Base-by-base conservation (phyloP, 2,113 vertebrate species). In the Numenius arquata region DNA sequence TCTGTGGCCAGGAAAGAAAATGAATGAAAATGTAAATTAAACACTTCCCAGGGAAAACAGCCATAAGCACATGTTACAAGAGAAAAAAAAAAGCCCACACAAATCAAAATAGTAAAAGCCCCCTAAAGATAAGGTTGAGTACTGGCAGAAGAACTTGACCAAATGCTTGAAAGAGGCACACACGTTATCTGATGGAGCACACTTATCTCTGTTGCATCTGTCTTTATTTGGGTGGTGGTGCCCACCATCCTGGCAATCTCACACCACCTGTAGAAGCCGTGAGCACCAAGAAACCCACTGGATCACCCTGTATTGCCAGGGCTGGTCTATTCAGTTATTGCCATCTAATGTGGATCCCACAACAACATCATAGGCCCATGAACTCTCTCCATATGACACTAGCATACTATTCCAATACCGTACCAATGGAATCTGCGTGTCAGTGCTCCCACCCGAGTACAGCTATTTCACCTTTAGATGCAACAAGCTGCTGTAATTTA, bases 91-190 rank as follows among this genome's bases (percentile, higher is more conserved):
- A 27, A 52, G 13, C 3, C 14, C 25, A 4, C 16, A 27, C 25
- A 58, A 70, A 50, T 0, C 3, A 23, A 30, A 58, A 3, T 12
- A 50, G 58, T 6, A 36, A 11, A 47, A 25, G 32, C 20, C 0
- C 2, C 25, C 18, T 6, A 38, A 34, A 72, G 15, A 48, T 41
- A 16, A 65, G 12, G 29, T 10, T 63, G n/a, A 20, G 9, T 30
- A 38, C 40, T 5, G 1, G 50, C 52, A 86, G 50, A 86, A 65
- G 12, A 81, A 65, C 26, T 32, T 61, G 40, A 30, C 30, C 23
- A 34, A 65, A 52, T 12, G 10, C 25, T 43, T 67, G 65, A 34
- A 48, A 73, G n/a, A 62, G 47, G 20, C 26, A 67, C 7, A 11
- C 3, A 11, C 9, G 2, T 9, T 55, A 11, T 41, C 5, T n/a